A percentile compares a stretch with the other conserved stretches of the same genome.
These are phyloP conservation scores for Callyntrura sp. DNA, from an alignment of 2,888 invertebrate genomes.

Conservation along the genomic window DNA sequence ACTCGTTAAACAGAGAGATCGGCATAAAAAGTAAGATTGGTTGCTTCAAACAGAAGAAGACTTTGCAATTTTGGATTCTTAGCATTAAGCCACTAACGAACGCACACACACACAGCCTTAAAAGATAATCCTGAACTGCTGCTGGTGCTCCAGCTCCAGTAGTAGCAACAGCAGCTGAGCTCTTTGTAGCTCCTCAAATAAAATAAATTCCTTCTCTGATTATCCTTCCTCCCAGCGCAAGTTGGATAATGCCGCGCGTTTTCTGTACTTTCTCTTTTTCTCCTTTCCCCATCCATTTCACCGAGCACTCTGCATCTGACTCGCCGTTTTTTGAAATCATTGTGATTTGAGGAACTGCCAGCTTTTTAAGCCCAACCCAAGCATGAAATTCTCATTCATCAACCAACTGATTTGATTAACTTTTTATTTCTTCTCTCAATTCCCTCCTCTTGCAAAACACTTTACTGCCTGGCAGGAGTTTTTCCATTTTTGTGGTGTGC, in stretches of 20 bases:
- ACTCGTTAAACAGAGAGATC: no score
- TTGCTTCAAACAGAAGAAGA: no score
- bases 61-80: no score
- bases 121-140: no score
- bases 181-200: no score
- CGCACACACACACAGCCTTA: no score
- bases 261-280: not conserved
- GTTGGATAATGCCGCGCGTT: not conserved
- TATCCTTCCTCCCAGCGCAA: not conserved
- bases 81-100: no score
- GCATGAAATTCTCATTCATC: conserved; percentile 78
- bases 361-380: conserved; percentile 44
- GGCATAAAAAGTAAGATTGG: no score
- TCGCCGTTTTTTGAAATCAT: not conserved
- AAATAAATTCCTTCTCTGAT: not conserved
- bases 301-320: not conserved
- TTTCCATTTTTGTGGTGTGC: not conserved
- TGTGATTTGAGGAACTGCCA: no score
- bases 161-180: no score
- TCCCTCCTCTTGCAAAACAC: not conserved
- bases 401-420: conserved; percentile 68
- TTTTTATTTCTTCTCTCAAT: conserved; percentile 1
- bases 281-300: not conserved
- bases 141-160: no score
- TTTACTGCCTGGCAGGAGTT: not conserved